Evolutionary conservation across 2,797 vertebrate species (phyloP), one percentile per base, ranked within the genome.

Genomic region (Smutsia gigantea): DNA sequence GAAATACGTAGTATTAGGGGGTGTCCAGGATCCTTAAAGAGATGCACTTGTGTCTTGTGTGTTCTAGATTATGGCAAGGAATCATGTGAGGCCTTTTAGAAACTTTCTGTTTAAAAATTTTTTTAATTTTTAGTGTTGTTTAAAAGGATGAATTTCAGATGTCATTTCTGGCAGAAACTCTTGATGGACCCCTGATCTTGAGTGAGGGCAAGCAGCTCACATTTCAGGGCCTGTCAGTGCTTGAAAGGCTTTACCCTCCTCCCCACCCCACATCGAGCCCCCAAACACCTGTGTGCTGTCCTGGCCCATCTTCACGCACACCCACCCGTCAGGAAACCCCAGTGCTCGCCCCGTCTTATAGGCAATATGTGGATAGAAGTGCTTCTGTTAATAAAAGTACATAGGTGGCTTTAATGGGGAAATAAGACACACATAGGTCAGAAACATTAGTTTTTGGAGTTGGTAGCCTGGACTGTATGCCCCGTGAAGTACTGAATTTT

Each of bases 71-170:
- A 13, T 5, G 21, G 14, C 11, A 31, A 25, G 2, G 23, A 18
- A 39, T 34, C 39, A 31, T 0, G 0, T 0, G 1, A 14, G 4
- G 7, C 21, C 15, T 17, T 25, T n/a, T 12, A n/a, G 29, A 46
- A 49, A 68, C 18, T 14, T 14, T 31, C 10, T 3, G 4, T 13
- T 9, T 19, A 61, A 21, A 57, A 21, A 3, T 27, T 34, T 51
- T 42, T 19, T 55, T 14, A 57, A 21, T 2, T 27, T 34, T 51
- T 34, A 0, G 4, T 51, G 9, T 46, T 14, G 12, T 46, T 25
- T 46, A 23, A 29, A 46, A 34, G 7, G 5, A 14, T 15, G 7
- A 29, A 39, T 23, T 27, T 39, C 17, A 18, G 21, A 53, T 5
- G 18, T 55, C 6, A 46, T 51, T 74, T 77, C 64, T 86, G 37